Conservation (phyloP, 2,797 vertebrate genomes). For the Tamandua tetradactyla region DNA sequence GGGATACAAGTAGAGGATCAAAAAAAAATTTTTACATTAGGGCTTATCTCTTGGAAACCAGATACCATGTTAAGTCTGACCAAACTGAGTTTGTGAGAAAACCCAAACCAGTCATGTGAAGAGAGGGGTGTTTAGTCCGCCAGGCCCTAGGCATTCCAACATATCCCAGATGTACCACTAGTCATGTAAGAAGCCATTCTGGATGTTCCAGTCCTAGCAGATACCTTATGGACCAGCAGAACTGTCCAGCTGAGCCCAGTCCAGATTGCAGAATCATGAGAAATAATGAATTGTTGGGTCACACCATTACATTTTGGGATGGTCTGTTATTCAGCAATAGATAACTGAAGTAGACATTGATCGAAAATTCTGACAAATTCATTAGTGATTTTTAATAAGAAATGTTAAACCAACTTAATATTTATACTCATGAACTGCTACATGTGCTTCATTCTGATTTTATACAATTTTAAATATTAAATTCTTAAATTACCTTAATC, state of each 20-base stretch:
- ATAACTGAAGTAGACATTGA: neutral
- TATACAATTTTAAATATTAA: neutral
- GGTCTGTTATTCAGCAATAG: neutral
- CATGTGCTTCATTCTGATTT: neutral
- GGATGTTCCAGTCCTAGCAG: neutral
- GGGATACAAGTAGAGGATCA: neutral
- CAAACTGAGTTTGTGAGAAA: neutral
- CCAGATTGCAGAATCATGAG: neutral
- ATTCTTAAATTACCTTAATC: conserved; percentile 81
- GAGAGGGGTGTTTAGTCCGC: neutral
- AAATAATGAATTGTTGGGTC: neutral
- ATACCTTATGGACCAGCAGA: neutral
- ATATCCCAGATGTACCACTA: neutral
- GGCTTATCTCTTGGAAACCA: conserved; percentile 7
- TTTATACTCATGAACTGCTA: neutral
- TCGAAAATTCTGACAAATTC: neutral
- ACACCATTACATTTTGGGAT: neutral
- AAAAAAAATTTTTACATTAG: neutral
- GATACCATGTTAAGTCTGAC: neutral
- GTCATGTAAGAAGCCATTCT: neutral
- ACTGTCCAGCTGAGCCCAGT: neutral
- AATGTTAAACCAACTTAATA: neutral
- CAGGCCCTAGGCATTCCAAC: neutral
- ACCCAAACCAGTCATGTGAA: neutral
- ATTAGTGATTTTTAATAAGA: neutral